Evolutionary conservation across 2,888 invertebrate species (phyloP), one percentile per base, ranked within the genome.

Genomic region (Cheiracanthium punctorium): DNA sequence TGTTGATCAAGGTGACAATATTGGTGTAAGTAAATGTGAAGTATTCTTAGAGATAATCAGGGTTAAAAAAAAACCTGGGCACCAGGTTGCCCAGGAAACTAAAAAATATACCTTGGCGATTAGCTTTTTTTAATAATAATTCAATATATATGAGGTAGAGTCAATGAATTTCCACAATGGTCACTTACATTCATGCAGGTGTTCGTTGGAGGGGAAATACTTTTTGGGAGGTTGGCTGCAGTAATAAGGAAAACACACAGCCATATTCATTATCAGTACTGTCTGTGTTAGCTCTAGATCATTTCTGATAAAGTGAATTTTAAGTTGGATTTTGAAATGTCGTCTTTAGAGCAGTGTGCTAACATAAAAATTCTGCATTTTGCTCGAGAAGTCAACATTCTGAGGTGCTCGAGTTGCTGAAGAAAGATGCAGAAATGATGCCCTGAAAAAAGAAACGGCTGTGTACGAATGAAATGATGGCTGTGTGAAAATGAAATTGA

Each of bases 311-410:
- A 28, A 72, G 29, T n/a, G 48, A 72, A 72, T 72, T 48, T 72
- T 72, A 29, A 29, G 48, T 72, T n/a, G 0, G 48, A 72, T 48
- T 72, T 72, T 48, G 30, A 72, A 72, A 72, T 58, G 24, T 58
- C 41, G 29, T 30, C 30, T 75, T 75, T 64, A 75, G 41, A 70
- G 37, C 74, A 80, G 70, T 41, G 29, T 58, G 65, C 43, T 73
- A 67, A 48, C 73, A 65, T 72, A 24, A 85, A n/a, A 73, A 85
- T 79, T 85, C 41, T 80, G 80, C 30, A 20, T 85, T 48, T 77
- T 33, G 12, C 65, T 65, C 58, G 33, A 65, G 52, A 79, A 80
- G 67, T 73, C 33, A n/a, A n/a, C 33, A 73, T 80, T 64, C 48
- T 32, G n/a, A 77, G 70, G 70, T 70, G 70, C 67, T 76, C 24